A percentile compares a stretch with the other conserved stretches of the same genome.
phyloP scores from a whole-genome alignment of 2,797 vertebrate species.

The Chromis chromis region DNA sequence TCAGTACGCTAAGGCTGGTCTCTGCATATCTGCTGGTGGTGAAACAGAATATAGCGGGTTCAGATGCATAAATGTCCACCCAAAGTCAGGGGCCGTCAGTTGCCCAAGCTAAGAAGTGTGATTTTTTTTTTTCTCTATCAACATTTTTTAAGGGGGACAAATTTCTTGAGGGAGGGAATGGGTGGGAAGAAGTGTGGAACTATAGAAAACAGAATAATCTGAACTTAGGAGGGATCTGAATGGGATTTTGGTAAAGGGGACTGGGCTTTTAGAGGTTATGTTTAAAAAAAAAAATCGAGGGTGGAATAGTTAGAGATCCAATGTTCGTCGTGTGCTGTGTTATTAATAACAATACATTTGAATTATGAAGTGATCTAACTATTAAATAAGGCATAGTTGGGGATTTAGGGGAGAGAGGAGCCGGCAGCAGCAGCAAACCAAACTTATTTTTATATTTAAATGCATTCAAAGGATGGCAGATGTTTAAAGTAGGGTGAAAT shows the following conservation, averaged over 20 bases:
- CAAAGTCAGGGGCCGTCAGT: conserved; percentile 15
- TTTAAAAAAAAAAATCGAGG: conserved; percentile 56
- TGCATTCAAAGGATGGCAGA: conserved; percentile 24
- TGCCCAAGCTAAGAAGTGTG: conserved; percentile 1
- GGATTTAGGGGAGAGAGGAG: conserved; percentile 46
- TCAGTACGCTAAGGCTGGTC: conserved; percentile 28
- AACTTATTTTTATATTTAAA: conserved; percentile 55
- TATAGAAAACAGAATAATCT: neutral
- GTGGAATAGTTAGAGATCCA: conserved; percentile 79
- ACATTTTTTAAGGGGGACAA: neutral
- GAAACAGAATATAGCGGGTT: neutral
- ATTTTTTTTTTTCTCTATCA: neutral
- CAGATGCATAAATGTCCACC: conserved; percentile 23
- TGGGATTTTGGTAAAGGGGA: conserved; percentile 28
- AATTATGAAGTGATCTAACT: conserved; percentile 81
- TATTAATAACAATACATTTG: conserved; percentile 80
- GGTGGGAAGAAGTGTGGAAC: conserved; percentile 2
- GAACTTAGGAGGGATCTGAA: conserved; percentile 37
- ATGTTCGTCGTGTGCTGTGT: conserved; percentile 83
- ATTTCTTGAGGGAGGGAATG: neutral
- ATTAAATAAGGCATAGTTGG: conserved; percentile 76
- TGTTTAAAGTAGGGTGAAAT: conserved; percentile 15
- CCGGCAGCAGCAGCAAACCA: conserved; percentile 71
- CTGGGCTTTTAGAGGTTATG: conserved; percentile 25
- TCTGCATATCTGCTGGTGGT: conserved; percentile 35